Percentiles rank a stretch among this genome's conserved stretches.
These are phyloP conservation scores for Gracilinanus agilis DNA, from an alignment of 2,113 vertebrate species.

Conservation along the genomic window DNA sequence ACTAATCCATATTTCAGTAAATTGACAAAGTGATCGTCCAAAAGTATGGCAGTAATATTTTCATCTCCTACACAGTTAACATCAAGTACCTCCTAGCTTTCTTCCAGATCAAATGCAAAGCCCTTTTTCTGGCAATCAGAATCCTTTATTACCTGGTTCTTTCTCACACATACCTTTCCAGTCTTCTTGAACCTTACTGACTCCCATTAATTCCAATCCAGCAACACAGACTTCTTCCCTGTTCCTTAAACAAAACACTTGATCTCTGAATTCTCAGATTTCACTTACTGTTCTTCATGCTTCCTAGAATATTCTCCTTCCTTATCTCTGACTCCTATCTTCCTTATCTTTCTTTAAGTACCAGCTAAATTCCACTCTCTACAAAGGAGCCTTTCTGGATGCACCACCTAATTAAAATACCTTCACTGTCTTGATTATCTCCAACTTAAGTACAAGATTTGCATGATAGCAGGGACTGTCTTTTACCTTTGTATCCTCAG, in stretches of 20 bases:
- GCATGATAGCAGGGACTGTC: neutral
- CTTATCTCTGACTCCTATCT: neutral
- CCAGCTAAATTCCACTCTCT: neutral
- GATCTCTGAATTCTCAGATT: neutral
- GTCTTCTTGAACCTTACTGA: neutral
- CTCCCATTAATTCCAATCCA: neutral
- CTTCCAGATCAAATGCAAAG: neutral
- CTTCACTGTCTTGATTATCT: neutral
- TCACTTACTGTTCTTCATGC: neutral
- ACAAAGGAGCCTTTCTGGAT: neutral
- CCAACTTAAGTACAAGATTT: neutral
- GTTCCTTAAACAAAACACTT: neutral
- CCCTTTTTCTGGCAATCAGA: neutral
- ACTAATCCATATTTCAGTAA: neutral
- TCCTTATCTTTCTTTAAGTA: neutral
- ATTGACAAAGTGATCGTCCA: neutral
- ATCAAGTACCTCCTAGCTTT: neutral
- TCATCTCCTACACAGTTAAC: neutral
- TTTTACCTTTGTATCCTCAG: neutral
- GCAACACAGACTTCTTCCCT: neutral
- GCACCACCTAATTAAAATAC: neutral
- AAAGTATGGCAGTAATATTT: neutral
- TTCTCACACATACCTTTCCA: neutral
- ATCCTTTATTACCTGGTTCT: too few relatives aligned
- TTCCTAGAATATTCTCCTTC: neutral